These are phyloP conservation scores for Chaunax sp. DNA, from an alignment of 2,797 vertebrate species.

Conservation along the genomic window DNA sequence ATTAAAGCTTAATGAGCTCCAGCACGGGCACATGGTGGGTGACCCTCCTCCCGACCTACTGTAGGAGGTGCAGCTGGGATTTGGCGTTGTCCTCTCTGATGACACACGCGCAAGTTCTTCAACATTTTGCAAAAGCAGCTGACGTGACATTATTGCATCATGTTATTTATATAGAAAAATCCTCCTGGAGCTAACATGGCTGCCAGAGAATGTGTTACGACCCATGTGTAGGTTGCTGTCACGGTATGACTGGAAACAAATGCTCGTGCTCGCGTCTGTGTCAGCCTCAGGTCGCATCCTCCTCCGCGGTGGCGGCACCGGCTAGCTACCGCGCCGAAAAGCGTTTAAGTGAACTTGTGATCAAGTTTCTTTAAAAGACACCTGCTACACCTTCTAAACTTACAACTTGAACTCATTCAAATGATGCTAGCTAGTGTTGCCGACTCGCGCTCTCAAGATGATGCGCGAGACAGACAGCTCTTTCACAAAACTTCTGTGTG, in stretches of 20 bases:
- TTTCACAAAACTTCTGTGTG: conserved; percentile 62
- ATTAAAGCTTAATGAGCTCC: conserved; percentile 58
- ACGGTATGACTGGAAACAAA: conserved; percentile 1
- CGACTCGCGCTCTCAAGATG: conserved; percentile 1
- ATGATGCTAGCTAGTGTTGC: not conserved
- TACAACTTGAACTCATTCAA: conserved; percentile 14
- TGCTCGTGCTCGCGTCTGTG: conserved; percentile 33
- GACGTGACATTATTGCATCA: conserved; percentile 10
- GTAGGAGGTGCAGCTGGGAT: conserved; percentile 1
- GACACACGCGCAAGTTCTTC: conserved; percentile 20
- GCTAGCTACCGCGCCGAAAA: conserved; percentile 19
- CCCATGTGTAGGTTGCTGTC: conserved; percentile 25
- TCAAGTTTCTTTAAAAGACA: conserved; percentile 58
- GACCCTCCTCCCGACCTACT: conserved; percentile 39
- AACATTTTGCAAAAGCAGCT: conserved; percentile 21
- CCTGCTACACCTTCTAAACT: conserved; percentile 28
- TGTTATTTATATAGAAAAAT: conserved; percentile 31
- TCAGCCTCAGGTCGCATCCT: conserved; percentile 53
- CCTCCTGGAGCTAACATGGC: conserved; percentile 59
- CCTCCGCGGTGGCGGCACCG: conserved; percentile 28
- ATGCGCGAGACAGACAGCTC: conserved; percentile 28
- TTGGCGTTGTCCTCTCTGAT: conserved; percentile 13
- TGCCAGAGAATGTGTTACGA: conserved; percentile 46
- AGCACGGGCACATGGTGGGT: conserved; percentile 41
- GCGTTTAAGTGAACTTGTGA: conserved; percentile 59